Conservation (phyloP, 2,113 vertebrate species). For the Zapus hudsonius region DNA sequence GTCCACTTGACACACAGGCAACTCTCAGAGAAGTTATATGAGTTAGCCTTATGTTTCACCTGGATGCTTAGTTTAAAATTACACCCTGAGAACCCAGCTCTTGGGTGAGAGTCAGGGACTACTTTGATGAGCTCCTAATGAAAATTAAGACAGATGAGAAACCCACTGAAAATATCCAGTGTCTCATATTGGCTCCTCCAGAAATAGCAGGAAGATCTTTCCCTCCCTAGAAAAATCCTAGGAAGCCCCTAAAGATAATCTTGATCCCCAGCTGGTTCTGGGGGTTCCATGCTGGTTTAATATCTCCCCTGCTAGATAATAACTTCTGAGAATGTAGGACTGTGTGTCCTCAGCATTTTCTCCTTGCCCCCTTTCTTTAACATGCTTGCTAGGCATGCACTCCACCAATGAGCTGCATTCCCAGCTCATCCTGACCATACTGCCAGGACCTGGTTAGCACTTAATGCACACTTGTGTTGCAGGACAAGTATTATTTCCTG, state of each 20-base stretch:
- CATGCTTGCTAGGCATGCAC: too few relatives aligned
- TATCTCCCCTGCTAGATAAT: neutral
- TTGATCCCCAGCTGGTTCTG: neutral
- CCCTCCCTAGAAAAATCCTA: neutral
- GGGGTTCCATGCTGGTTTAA: neutral
- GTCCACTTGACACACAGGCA: neutral
- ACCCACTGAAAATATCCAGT: neutral
- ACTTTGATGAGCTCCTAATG: neutral
- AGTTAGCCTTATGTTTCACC: neutral
- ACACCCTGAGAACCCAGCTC: neutral
- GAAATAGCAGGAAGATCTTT: neutral
- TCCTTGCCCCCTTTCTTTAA: neutral
- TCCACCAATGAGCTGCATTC: neutral
- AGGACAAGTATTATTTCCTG: neutral
- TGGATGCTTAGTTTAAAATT: constrained; percentile 33
- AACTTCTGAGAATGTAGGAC: neutral
- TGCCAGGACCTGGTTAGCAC: neutral
- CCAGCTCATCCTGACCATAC: too few relatives aligned
- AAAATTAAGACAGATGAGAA: neutral
- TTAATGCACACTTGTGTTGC: fast-evolving
- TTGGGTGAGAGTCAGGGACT: neutral
- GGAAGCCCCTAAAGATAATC: neutral
- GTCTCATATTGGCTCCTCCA: neutral
- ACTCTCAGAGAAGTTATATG: neutral
- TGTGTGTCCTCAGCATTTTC: fast-evolving